phyloP scores from a whole-genome alignment of 2,113 vertebrate species.

The Martes martes region DNA sequence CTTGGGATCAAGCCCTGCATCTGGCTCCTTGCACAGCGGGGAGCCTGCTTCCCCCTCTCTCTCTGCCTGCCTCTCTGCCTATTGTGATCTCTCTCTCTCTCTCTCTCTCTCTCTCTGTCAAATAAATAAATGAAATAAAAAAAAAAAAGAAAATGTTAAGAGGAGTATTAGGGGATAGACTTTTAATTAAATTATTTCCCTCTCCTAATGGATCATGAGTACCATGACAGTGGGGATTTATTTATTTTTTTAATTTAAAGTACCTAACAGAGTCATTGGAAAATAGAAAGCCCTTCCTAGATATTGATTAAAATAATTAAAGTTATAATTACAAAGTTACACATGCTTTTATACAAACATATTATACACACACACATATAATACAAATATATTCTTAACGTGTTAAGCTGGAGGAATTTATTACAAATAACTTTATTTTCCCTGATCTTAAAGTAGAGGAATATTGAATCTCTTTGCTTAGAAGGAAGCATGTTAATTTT shows the following conservation, averaged over 20 bases:
- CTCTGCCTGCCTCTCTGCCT: no score
- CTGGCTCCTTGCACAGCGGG: no score
- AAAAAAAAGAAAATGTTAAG: not conserved
- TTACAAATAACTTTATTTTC: not conserved
- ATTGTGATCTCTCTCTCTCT: no score
- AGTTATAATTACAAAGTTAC: not conserved
- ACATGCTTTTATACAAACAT: not conserved
- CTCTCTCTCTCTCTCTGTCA: no score
- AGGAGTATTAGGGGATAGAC: not conserved
- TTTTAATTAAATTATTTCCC: not conserved
- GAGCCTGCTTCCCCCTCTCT: no score
- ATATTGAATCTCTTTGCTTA: not conserved
- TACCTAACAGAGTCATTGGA: not conserved
- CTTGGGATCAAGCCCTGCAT: no score
- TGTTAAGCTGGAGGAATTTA: not conserved
- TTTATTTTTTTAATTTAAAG: not conserved
- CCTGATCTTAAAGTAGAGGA: not conserved
- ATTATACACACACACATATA: not conserved
- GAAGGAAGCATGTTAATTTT: not conserved
- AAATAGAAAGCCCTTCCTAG: not conserved
- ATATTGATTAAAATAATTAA: not conserved
- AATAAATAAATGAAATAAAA: no score
- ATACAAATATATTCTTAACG: not conserved
- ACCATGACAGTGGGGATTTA: not conserved
- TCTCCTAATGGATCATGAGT: not conserved